A percentile compares a stretch with the other conserved stretches of the same genome.
Conservation (phyloP, 2,113 vertebrate species). For the Datnioides undecimradiatus region DNA sequence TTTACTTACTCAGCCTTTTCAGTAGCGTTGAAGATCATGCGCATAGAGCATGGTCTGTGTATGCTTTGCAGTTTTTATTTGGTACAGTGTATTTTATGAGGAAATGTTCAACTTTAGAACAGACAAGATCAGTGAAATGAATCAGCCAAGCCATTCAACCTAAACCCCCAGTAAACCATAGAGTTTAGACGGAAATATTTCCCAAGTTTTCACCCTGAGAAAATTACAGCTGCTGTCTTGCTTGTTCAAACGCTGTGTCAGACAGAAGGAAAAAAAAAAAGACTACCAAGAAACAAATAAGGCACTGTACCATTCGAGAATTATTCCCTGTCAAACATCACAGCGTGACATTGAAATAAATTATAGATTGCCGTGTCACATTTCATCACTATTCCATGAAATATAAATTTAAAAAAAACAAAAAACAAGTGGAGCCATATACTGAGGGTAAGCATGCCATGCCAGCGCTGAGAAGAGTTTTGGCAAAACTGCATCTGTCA, state of each 20-base stretch:
- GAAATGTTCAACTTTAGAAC: neutral
- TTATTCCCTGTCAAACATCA: constrained; percentile 30
- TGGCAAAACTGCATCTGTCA: constrained; percentile 16
- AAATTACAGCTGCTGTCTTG: constrained; percentile 24
- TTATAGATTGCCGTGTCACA: constrained; percentile 50
- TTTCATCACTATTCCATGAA: constrained; percentile 48
- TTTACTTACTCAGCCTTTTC: neutral
- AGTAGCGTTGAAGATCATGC: neutral
- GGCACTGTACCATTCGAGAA: constrained; percentile 34
- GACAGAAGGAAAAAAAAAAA: neutral
- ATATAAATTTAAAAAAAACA: no score
- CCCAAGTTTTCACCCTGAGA: neutral
- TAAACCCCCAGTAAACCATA: neutral
- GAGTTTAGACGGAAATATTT: constrained; percentile 3
- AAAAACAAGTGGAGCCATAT: constrained; percentile 32
- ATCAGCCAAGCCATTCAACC: neutral
- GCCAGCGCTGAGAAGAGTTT: constrained; percentile 37
- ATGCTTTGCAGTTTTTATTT: neutral
- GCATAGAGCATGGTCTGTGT: no score
- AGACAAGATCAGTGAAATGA: neutral
- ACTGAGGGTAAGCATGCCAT: constrained; percentile 20
- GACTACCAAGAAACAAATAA: constrained; percentile 26
- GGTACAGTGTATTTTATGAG: neutral
- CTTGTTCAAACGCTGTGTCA: constrained; percentile 15
- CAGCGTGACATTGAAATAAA: constrained; percentile 35